Percentiles rank a stretch among this genome's conserved stretches.
Conservation (phyloP, 2,888 invertebrate species). For the Agonum fuliginosum region DNA sequence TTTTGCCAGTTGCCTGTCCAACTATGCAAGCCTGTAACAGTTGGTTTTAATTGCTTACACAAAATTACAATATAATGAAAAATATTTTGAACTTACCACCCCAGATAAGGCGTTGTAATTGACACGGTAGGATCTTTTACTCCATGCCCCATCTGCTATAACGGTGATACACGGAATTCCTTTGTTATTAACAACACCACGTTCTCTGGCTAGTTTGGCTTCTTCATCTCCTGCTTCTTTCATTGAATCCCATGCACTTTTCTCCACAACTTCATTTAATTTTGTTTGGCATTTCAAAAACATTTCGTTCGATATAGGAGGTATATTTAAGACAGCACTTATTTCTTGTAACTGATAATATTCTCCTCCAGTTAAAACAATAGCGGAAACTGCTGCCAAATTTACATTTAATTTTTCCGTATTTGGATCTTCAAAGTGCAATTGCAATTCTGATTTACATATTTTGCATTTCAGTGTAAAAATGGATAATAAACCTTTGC, state of each 20-base stretch:
- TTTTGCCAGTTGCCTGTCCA: not conserved
- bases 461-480: not conserved
- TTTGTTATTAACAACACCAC: not conserved
- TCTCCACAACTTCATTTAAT: not conserved
- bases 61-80: not conserved
- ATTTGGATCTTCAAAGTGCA: not conserved
- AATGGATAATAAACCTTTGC: not conserved
- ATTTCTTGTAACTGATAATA: not conserved
- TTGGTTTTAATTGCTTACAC: not conserved
- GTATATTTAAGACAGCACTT: not conserved
- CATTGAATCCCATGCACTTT: not conserved
- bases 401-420: not conserved
- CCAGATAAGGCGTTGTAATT: slow-evolving; percentile 30
- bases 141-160: slow-evolving; percentile 18
- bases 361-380: not conserved
- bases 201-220: not conserved
- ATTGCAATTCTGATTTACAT: not conserved
- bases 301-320: not conserved
- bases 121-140: not conserved
- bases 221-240: not conserved
- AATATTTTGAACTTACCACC: not conserved
- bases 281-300: not conserved
- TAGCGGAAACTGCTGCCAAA: not conserved
- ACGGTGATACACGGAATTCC: not conserved
- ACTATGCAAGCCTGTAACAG: not conserved